phyloP scores from a whole-genome alignment of 2,888 invertebrate species.

The Eulithis prunata region DNA sequence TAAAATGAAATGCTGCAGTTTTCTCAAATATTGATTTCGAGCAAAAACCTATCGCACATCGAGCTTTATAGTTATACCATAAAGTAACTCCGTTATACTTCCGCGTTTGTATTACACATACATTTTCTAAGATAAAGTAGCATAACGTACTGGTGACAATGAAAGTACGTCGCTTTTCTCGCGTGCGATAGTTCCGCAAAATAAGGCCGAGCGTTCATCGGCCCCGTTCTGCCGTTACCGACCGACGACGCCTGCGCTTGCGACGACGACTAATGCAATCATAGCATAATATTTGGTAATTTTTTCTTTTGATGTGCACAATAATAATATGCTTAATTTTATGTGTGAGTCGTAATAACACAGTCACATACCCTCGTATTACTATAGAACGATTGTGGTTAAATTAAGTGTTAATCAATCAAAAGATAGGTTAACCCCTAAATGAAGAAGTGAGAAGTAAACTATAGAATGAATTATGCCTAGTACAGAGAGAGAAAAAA shows the following conservation, averaged over 20 bases:
- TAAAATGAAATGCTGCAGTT: neutral
- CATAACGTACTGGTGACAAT: constrained; percentile 71
- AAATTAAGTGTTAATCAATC: too few relatives aligned
- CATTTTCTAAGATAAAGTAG: constrained; percentile 31
- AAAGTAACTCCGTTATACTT: constrained; percentile 14
- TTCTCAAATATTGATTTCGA: neutral
- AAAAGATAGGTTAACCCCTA: too few relatives aligned
- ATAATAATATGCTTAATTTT: constrained; percentile 9
- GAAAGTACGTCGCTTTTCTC: constrained; percentile 80
- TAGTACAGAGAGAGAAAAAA: too few relatives aligned
- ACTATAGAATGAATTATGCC: too few relatives aligned
- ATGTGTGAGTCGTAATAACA: too few relatives aligned
- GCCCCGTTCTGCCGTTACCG: constrained; percentile 78
- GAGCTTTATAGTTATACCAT: constrained; percentile 3
- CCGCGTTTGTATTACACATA: constrained; percentile 21
- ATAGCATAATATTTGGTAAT: constrained; percentile 40
- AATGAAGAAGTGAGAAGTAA: too few relatives aligned
- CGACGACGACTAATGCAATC: constrained; percentile 39
- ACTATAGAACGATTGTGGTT: too few relatives aligned
- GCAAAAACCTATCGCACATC: neutral
- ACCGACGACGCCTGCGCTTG: constrained; percentile 28
- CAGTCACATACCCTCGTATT: too few relatives aligned
- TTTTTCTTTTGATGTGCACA: constrained; percentile 22
- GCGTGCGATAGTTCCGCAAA: constrained; percentile 77
- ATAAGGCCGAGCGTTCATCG: constrained; percentile 83